These are phyloP conservation scores for Drosophila subpulchrella DNA, from an alignment of 1,140 invertebrate species.

Conservation along the genomic window DNA sequence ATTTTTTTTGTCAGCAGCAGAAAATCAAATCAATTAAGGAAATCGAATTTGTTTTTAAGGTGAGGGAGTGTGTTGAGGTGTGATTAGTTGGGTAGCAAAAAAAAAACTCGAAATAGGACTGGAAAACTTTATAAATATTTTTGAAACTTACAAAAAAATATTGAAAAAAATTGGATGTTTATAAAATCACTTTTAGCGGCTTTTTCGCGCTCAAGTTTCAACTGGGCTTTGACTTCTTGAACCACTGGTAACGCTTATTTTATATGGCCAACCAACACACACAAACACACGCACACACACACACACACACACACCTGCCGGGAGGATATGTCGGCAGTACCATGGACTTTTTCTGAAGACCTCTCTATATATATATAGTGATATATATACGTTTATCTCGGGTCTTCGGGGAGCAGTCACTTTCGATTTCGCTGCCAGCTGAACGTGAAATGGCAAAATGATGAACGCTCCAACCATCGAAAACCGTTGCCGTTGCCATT, in stretches of 20 bases:
- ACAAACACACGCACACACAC: slow-evolving; percentile 22
- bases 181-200: slow-evolving; percentile 18
- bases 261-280: slow-evolving; percentile 26
- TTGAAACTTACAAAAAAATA: slow-evolving; percentile 16
- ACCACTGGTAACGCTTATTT: slow-evolving; percentile 9
- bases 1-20: slow-evolving; percentile 24
- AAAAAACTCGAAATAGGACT: background rate
- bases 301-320: slow-evolving; percentile 13
- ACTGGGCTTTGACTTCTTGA: slow-evolving; percentile 18
- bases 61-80: slow-evolving; percentile 18
- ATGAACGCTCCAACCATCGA: slow-evolving; percentile 80
- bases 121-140: background rate
- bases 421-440: slow-evolving; percentile 84
- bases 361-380: slow-evolving; percentile 5
- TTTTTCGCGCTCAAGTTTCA: slow-evolving; percentile 9
- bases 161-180: background rate
- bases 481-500: slow-evolving; percentile 71
- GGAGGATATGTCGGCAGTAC: slow-evolving; percentile 20
- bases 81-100: slow-evolving; percentile 2
- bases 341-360: slow-evolving; percentile 30
- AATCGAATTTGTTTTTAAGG: background rate
- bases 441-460: slow-evolving; percentile 84
- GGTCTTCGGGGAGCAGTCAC: slow-evolving; percentile 77
- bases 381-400: slow-evolving; percentile 23
- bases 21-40: slow-evolving; percentile 51